phyloP scores from a whole-genome alignment of 2,113 vertebrate genomes.

The Equus przewalskii region DNA sequence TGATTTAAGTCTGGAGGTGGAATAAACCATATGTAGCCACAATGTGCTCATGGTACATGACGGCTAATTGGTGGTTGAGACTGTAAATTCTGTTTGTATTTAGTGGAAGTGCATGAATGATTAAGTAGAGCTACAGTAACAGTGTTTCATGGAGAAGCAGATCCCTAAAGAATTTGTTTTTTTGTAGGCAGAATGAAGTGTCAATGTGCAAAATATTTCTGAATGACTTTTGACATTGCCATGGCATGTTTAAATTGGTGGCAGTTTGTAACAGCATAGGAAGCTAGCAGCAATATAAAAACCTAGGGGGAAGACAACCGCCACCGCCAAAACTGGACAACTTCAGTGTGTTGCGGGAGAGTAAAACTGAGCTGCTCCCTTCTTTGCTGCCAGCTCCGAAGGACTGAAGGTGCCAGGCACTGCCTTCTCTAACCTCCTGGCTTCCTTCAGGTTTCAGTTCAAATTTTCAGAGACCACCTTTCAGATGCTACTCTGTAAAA shows the following conservation, averaged over 20 bases:
- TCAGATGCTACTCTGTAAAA: background rate
- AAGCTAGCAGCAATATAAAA: background rate
- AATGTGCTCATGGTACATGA: background rate
- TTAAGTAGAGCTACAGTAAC: background rate
- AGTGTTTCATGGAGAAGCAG: background rate
- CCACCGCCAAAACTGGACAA: background rate
- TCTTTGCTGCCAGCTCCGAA: background rate
- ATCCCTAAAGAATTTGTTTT: background rate
- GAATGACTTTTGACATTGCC: background rate
- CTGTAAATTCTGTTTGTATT: background rate
- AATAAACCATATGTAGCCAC: background rate
- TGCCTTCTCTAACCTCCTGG: accelerated
- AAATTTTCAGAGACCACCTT: background rate
- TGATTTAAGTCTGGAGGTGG: background rate
- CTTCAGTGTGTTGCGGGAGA: background rate
- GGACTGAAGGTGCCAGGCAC: too few species aligned
- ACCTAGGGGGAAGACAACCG: background rate
- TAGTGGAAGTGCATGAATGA: background rate
- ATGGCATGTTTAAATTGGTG: background rate
- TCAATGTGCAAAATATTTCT: background rate
- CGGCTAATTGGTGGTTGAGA: background rate
- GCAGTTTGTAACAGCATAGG: background rate
- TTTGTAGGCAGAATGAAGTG: background rate
- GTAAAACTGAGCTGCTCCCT: background rate
- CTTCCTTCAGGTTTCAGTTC: background rate